A percentile compares a stretch with the other conserved stretches of the same genome.
Evolutionary conservation across 2,888 invertebrate species (phyloP).

Genomic region (Oscheius myriophilus): DNA sequence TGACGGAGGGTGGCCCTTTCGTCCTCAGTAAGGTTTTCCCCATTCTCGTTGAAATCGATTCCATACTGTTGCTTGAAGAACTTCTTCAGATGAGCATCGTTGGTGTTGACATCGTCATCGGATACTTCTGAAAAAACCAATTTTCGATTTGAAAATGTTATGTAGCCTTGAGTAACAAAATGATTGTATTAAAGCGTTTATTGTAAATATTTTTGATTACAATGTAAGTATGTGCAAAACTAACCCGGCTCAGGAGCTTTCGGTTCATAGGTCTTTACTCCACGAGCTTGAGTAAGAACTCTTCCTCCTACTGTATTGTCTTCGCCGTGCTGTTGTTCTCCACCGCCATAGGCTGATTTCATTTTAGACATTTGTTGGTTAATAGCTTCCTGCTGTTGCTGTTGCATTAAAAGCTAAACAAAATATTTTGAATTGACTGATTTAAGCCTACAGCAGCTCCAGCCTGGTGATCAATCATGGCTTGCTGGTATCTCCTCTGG

Average conservation of each 20-base stretch:
- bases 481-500: constrained; percentile 64
- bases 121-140: constrained; percentile 45
- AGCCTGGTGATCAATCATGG: constrained; percentile 66
- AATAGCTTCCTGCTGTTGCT: constrained; percentile 63
- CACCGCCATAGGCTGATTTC: constrained; percentile 39
- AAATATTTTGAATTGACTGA: background rate
- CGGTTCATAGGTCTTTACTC: constrained; percentile 36
- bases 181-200: background rate
- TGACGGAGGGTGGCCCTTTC: constrained; percentile 58
- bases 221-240: background rate
- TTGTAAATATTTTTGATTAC: background rate
- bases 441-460: constrained; percentile 56
- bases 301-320: constrained; percentile 36
- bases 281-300: constrained; percentile 38
- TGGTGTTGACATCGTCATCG: constrained; percentile 57
- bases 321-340: constrained; percentile 21
- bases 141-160: too few relatives aligned
- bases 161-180: too few relatives aligned
- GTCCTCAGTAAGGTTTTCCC: constrained; percentile 53
- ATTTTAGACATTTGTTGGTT: constrained; percentile 52
- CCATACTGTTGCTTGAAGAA: constrained; percentile 64
- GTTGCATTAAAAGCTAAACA: constrained; percentile 62
- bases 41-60: constrained; percentile 60
- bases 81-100: constrained; percentile 55
- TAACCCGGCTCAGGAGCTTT: constrained; percentile 20